These are phyloP conservation scores for Ophion ellenae DNA, from an alignment of 2,888 invertebrate species.

Conservation along the genomic window DNA sequence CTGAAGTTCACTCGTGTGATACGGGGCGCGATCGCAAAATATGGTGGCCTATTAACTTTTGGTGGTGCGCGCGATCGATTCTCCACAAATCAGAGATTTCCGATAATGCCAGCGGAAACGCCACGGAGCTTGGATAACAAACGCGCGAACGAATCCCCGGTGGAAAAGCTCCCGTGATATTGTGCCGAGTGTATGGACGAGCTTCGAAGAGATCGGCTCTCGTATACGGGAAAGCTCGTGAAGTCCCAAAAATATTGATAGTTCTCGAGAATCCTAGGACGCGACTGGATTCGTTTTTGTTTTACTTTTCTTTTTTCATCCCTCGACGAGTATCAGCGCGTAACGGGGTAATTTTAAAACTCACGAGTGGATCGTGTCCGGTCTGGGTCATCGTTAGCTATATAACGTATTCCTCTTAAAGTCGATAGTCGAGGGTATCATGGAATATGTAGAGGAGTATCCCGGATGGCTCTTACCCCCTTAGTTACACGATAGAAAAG, in stretches of 20 bases:
- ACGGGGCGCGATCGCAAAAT: not conserved
- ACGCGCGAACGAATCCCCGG: conserved; percentile 36
- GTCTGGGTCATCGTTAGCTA: conserved; percentile 39
- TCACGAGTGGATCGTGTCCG: conserved; percentile 29
- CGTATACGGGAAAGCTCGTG: not conserved
- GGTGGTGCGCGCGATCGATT: conserved; percentile 26
- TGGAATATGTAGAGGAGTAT: conserved; percentile 17
- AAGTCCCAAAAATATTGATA: conserved; percentile 37
- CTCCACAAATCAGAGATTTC: conserved; percentile 35
- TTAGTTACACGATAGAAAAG: conserved; percentile 45
- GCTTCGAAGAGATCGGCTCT: not conserved
- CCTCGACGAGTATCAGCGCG: conserved; percentile 15
- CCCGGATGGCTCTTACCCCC: not conserved
- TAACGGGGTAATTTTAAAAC: conserved; percentile 30
- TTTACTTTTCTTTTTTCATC: conserved; percentile 1
- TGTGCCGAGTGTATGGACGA: conserved; percentile 13
- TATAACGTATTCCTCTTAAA: conserved; percentile 35
- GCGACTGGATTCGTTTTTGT: not conserved
- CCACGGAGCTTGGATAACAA: conserved; percentile 30
- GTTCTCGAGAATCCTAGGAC: conserved; percentile 26
- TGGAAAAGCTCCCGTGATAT: conserved; percentile 35
- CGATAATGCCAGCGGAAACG: conserved; percentile 17
- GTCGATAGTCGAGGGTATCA: conserved; percentile 48
- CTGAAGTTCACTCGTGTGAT: not conserved
- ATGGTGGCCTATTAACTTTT: not conserved